These are phyloP conservation scores for Xestia c-nigrum DNA, from an alignment of 2,888 invertebrate species.

Conservation along the genomic window DNA sequence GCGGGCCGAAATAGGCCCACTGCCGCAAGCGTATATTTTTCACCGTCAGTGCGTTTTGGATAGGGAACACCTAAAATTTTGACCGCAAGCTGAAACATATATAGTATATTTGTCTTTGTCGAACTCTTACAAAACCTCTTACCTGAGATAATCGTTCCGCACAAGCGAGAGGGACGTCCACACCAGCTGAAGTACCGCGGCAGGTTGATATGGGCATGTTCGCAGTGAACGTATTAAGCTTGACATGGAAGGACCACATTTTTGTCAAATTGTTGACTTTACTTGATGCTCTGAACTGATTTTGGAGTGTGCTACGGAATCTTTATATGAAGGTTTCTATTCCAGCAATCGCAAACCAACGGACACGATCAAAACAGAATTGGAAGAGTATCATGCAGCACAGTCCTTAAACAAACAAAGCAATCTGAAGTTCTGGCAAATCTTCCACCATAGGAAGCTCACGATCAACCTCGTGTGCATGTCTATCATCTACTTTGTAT, in stretches of 20 bases:
- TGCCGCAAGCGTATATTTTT: too few relatives aligned
- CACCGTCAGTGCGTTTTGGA: too few relatives aligned
- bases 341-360: slow-evolving; percentile 74
- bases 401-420: slow-evolving; percentile 46
- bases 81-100: too few relatives aligned
- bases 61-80: too few relatives aligned
- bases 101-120: too few relatives aligned
- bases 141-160: too few relatives aligned
- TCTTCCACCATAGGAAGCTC: slow-evolving; percentile 87
- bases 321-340: slow-evolving; percentile 41
- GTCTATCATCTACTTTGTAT: slow-evolving; percentile 93
- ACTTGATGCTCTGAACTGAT: not conserved
- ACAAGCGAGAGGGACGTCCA: too few relatives aligned
- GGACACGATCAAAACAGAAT: slow-evolving; percentile 73
- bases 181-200: too few relatives aligned
- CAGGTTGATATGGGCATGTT: too few relatives aligned
- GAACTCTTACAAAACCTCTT: too few relatives aligned
- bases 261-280: not conserved
- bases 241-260: not conserved
- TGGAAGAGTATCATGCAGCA: slow-evolving; percentile 71
- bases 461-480: slow-evolving; percentile 92
- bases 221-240: not conserved
- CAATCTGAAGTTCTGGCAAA: slow-evolving; percentile 78
- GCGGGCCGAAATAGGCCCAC: too few relatives aligned
- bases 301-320: not conserved